These are phyloP conservation scores for Clitarchus hookeri DNA, from an alignment of 2,888 invertebrate genomes.

Conservation along the genomic window DNA sequence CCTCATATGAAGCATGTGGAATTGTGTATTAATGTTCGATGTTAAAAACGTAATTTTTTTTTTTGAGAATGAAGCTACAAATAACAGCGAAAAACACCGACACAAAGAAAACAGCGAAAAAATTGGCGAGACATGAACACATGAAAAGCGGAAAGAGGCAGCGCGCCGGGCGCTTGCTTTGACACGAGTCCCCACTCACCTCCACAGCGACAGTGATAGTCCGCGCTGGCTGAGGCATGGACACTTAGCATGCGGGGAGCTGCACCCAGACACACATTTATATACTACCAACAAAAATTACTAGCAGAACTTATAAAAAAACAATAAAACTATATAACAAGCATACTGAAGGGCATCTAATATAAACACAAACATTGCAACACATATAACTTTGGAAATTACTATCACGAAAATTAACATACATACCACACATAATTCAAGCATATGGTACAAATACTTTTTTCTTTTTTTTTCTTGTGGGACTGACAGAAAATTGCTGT, in stretches of 20 bases:
- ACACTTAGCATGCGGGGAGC: neutral
- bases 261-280: neutral
- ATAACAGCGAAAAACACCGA: neutral
- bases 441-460: neutral
- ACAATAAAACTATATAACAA: neutral
- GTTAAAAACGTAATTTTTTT: neutral
- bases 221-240: neutral
- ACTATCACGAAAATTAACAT: neutral
- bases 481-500: neutral
- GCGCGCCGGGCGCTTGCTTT: neutral
- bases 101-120: neutral
- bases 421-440: neutral
- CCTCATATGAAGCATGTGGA: neutral
- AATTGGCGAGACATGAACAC: neutral
- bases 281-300: neutral
- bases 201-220: constrained; percentile 2
- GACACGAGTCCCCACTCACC: constrained; percentile 17
- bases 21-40: neutral
- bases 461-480: neutral
- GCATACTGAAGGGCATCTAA: neutral
- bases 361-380: neutral
- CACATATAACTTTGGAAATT: neutral
- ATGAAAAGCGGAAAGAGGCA: neutral
- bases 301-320: neutral
- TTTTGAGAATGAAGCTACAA: neutral